Evolutionary conservation across 2,113 vertebrate genomes (phyloP).

Genomic region (Ceyx melanurus): DNA sequence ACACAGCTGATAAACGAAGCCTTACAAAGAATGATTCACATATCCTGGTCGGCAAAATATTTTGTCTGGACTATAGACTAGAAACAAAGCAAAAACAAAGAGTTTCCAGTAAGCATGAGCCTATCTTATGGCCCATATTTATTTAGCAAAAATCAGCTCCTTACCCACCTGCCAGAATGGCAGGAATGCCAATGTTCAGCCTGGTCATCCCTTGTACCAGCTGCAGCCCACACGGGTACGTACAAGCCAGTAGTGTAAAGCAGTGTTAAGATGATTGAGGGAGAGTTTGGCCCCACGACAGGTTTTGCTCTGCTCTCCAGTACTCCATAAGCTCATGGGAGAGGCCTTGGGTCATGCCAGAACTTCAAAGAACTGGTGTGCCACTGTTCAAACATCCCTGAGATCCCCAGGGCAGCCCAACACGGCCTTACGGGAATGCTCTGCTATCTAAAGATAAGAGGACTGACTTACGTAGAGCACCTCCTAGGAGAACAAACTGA

Average conservation of each 20-base stretch:
- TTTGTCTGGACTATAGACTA: slow-evolving; percentile 58
- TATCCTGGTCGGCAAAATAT: slow-evolving; percentile 71
- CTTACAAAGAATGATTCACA: slow-evolving; percentile 62
- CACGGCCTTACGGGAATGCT: background rate
- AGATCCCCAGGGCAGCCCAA: background rate
- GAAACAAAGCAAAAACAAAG: slow-evolving; percentile 45
- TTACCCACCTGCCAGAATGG: background rate
- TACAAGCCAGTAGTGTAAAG: background rate
- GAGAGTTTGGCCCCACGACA: background rate
- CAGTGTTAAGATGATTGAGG: accelerated
- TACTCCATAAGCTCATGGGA: accelerated
- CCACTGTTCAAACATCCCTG: background rate
- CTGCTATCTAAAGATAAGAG: background rate
- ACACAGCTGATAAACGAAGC: slow-evolving; percentile 37
- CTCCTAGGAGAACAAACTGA: background rate
- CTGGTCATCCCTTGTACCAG: background rate
- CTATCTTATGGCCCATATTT: background rate
- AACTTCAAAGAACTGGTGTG: background rate
- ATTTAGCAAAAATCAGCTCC: background rate
- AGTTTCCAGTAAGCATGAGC: slow-evolving; percentile 40
- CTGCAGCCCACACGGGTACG: background rate
- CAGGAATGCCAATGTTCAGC: background rate
- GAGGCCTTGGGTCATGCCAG: accelerated
- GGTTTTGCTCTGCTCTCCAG: background rate
- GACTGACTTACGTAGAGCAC: background rate